phyloP scores from a whole-genome alignment of 2,113 vertebrate species.

The Ramphastos sulfuratus region DNA sequence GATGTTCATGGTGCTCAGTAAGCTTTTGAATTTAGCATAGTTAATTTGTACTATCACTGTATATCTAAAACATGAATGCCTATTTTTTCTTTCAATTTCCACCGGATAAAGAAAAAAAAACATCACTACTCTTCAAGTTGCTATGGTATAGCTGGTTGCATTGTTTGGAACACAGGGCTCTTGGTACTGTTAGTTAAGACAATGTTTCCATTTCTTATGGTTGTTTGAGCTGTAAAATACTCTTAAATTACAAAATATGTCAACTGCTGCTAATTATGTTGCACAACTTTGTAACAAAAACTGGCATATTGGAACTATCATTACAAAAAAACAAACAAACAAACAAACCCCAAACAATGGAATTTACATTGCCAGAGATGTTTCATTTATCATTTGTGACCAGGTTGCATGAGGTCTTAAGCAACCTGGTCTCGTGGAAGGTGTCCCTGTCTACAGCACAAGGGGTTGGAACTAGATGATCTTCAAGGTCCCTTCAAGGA shows the following conservation, averaged over 20 bases:
- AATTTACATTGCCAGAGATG: not conserved
- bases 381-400: not conserved
- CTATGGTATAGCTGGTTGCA: not conserved
- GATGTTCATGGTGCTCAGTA: not conserved
- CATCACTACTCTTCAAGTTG: not conserved
- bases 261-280: not conserved
- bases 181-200: not conserved
- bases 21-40: not conserved
- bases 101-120: not conserved
- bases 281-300: not conserved
- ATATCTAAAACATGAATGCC: not conserved
- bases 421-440: too few relatives aligned
- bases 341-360: too few relatives aligned
- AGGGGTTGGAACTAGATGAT: too few relatives aligned
- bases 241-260: not conserved
- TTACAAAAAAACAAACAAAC: not conserved
- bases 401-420: too few relatives aligned
- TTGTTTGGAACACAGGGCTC: not conserved
- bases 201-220: not conserved
- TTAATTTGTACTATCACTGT: not conserved
- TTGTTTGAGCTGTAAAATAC: not conserved
- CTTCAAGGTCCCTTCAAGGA: too few relatives aligned
- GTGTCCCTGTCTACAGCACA: too few relatives aligned
- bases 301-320: not conserved
- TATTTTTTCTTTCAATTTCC: not conserved